Evolutionary conservation across 2,113 vertebrate genomes (phyloP), one percentile per base, ranked within the genome.

Genomic region (Tauraco erythrolophus): DNA sequence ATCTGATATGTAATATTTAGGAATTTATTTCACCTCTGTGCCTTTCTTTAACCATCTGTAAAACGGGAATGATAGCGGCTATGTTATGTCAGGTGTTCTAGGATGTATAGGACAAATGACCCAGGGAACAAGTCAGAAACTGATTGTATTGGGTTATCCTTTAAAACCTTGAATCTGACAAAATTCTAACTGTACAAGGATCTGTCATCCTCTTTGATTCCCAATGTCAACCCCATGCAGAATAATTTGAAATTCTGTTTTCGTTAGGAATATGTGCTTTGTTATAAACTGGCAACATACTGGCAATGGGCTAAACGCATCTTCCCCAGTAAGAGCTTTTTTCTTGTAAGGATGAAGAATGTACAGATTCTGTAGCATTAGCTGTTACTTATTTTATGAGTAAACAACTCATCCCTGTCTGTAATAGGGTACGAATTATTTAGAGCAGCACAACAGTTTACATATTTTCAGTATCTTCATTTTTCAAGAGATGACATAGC

Each of bases 21-120:
- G 94, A 94, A 87, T 94, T 94, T 89, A 93, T 97, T 95, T 91
- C 70, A 91, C 77, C 0, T 0, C 53, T 87, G 77, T 91, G 86
- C 81, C 90, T 88, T 85, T 92, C 75, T 93, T 85, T 72, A 88
- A 80, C 78, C 69, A 27, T 89, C 95, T 96, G 72, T 95, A 92
- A 92, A 95, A 83, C 31, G 77, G 70, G 77, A 91, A 70, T 22
- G 69, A 69, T 91, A 13, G 65, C 27, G 70, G 39, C 64, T 61
- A 2, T 92, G 85, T 94, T 95, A 76, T 84, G 86, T 78, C 94
- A 96, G 94, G 86, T 95, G 91, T 54, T 89, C 78, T 56, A 56
- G 82, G 84, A 93, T 72, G 53, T 14, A 35, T 4, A 30, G 83
- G 48, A 71, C 78, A 60, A 70, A 71, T 0, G 4, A 81, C 31